These are phyloP conservation scores for Drosophila acutilabella DNA, from an alignment of 2,888 invertebrate genomes.

Conservation along the genomic window DNA sequence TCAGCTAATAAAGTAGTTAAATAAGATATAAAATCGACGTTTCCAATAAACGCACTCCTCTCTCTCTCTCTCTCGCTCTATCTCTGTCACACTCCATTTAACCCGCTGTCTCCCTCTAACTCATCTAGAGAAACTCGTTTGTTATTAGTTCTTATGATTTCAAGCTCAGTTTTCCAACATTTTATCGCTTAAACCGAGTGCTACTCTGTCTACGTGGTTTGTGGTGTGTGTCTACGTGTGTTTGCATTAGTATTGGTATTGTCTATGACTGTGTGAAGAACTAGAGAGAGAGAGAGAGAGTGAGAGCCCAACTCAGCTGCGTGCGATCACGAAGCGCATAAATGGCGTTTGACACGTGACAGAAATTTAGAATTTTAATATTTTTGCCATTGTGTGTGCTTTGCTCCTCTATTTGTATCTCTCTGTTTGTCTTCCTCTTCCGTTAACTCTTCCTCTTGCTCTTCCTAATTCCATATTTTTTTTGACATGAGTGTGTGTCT, in stretches of 20 bases:
- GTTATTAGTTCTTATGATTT: constrained; percentile 16
- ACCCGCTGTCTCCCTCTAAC: background rate
- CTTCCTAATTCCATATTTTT: background rate
- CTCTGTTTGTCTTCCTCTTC: constrained; percentile 2
- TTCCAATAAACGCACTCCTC: background rate
- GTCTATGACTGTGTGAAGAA: background rate
- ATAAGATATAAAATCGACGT: constrained; percentile 8
- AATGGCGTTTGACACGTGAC: constrained; percentile 80
- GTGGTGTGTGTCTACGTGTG: constrained; percentile 39
- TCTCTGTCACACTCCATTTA: background rate
- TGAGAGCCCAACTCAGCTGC: constrained; percentile 41
- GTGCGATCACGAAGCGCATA: constrained; percentile 79
- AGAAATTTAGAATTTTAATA: constrained; percentile 78
- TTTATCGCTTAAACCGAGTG: constrained; percentile 7
- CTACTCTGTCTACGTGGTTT: constrained; percentile 27
- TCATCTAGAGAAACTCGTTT: background rate
- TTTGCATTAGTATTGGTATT: constrained; percentile 47
- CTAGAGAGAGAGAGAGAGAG: constrained; percentile 15
- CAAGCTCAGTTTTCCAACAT: background rate
- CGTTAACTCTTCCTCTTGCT: no score
- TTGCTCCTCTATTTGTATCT: constrained; percentile 10
- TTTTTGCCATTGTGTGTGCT: constrained; percentile 52
- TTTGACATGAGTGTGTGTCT: background rate
- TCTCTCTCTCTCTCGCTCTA: background rate
- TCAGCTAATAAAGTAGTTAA: constrained; percentile 5